These are phyloP conservation scores for Aurelia coerulea DNA, from an alignment of 30 jellyfish, hydroid and myxozoan species.

Conservation along the genomic window DNA sequence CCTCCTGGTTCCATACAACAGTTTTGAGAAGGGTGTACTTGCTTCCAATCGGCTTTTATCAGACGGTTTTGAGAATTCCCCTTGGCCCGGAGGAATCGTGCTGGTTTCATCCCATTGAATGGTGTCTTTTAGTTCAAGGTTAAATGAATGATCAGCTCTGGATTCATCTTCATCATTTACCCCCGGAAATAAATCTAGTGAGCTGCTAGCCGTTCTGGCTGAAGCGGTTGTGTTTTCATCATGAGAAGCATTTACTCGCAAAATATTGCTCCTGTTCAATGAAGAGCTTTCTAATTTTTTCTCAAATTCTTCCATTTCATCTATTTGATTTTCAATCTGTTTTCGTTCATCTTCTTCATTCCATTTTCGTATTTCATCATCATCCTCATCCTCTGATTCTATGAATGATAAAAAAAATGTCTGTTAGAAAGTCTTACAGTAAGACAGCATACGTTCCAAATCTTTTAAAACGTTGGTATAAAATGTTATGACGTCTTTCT, in stretches of 20 bases:
- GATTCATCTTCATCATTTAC: conserved; percentile 4
- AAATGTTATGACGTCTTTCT: too few relatives aligned
- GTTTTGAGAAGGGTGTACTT: conserved; percentile 69
- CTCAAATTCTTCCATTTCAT: conserved; percentile 29
- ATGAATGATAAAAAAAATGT: not conserved
- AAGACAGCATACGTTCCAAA: too few relatives aligned
- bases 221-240: conserved; percentile 44
- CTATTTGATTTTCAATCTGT: conserved; percentile 51
- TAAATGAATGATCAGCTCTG: not conserved
- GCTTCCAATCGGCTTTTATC: conserved; percentile 21
- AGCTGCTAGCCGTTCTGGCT: conserved; percentile 27
- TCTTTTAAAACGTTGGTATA: too few relatives aligned
- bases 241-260: too few relatives aligned
- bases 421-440: not conserved
- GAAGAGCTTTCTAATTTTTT: conserved; percentile 1
- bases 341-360: conserved; percentile 62
- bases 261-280: too few relatives aligned
- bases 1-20: conserved; percentile 45
- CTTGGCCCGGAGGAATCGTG: conserved; percentile 57
- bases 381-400: conserved; percentile 33
- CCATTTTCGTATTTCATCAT: conserved; percentile 75
- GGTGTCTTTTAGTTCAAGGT: conserved; percentile 31
- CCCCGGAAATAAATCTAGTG: conserved; percentile 30
- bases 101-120: conserved; percentile 60
- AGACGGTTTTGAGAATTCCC: not conserved